Conservation (phyloP, 2,888 invertebrate genomes). For the Taphrorychus bicolor region DNA sequence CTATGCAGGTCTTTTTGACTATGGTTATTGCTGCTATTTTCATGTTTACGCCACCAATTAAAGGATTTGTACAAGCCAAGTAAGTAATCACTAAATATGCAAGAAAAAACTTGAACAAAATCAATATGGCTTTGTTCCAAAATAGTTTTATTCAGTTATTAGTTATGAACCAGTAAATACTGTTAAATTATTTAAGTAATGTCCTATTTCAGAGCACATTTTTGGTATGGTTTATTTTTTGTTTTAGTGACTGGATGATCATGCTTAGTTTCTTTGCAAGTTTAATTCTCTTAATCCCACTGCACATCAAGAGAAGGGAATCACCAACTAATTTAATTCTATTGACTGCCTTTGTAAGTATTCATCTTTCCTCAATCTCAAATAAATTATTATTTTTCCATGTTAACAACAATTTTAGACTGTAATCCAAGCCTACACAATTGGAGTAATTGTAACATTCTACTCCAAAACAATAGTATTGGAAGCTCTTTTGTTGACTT, state of each 20-base stretch:
- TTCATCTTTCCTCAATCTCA: neutral
- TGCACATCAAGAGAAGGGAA: slow-evolving; percentile 77
- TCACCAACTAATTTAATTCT: slow-evolving; percentile 83
- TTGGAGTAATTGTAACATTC: slow-evolving; percentile 80
- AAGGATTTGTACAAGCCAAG: slow-evolving; percentile 71
- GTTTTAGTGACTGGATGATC: slow-evolving; percentile 74
- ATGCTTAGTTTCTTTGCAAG: slow-evolving; percentile 69
- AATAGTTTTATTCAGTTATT: too few species aligned
- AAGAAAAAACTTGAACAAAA: neutral
- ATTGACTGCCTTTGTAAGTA: slow-evolving; percentile 80
- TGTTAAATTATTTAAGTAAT: too few species aligned
- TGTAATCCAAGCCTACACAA: slow-evolving; percentile 76
- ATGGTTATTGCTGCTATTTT: slow-evolving; percentile 69
- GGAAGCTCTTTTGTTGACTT: slow-evolving; percentile 79
- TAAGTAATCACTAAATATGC: slow-evolving; percentile 59
- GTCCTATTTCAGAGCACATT: too few species aligned
- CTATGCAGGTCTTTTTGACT: slow-evolving; percentile 78
- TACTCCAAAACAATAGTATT: slow-evolving; percentile 79
- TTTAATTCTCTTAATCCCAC: slow-evolving; percentile 70
- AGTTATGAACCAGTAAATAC: too few species aligned
- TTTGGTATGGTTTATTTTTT: too few species aligned
- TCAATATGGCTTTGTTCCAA: neutral
- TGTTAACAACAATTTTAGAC: slow-evolving; percentile 65
- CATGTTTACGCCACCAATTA: slow-evolving; percentile 68
- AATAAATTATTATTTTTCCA: neutral